Conservation (phyloP, 1,140 invertebrate genomes). For the Laupala kohalensis region DNA sequence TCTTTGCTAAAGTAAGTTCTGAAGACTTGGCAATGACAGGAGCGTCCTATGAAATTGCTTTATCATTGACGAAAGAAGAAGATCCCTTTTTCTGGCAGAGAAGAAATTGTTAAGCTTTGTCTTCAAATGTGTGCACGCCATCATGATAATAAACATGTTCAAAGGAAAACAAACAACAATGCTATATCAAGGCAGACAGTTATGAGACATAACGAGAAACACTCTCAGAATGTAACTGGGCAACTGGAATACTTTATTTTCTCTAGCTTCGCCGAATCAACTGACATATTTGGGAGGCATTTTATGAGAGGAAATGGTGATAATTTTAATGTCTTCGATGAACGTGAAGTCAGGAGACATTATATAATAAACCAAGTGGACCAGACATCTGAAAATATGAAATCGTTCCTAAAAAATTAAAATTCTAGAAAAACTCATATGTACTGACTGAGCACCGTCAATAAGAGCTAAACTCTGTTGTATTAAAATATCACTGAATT, state of each 20-base stretch:
- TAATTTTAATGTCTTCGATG: not conserved
- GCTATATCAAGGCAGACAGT: not conserved
- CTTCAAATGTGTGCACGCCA: not conserved
- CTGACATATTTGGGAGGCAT: not conserved
- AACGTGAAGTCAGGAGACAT: not conserved
- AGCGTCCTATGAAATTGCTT: not conserved
- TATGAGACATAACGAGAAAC: not conserved
- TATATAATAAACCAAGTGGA: not conserved
- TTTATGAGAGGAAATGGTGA: not conserved
- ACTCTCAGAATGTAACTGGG: not conserved
- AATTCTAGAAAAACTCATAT: not conserved
- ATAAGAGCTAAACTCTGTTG: too few species aligned
- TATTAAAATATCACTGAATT: too few species aligned
- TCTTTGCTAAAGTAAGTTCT: not conserved
- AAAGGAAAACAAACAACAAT: not conserved
- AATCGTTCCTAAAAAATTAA: not conserved
- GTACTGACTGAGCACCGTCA: not conserved
- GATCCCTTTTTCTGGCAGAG: not conserved
- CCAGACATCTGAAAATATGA: not conserved
- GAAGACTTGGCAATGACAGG: not conserved
- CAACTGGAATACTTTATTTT: not conserved
- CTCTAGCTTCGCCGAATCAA: not conserved
- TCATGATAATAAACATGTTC: not conserved
- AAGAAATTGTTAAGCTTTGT: not conserved
- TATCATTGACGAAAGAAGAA: not conserved